A percentile compares a stretch with the other conserved stretches of the same genome.
Conservation (phyloP, 2,113 vertebrate species). For the Ophthalmolycus amberensis region DNA sequence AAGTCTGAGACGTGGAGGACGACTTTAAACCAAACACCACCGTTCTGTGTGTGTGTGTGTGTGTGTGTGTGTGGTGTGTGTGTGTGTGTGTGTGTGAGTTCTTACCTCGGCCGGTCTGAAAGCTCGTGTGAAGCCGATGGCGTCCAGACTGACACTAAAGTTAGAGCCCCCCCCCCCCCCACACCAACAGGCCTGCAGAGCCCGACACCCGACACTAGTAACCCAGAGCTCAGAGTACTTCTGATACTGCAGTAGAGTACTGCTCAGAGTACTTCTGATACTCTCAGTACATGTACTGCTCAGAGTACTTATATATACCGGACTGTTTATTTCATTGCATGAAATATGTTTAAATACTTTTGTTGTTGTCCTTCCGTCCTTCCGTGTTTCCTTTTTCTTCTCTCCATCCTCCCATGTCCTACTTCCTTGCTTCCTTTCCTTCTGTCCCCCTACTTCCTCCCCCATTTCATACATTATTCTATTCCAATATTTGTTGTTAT, state of each 20-base stretch:
- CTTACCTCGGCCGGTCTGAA: conserved; percentile 50
- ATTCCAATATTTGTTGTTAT: neutral
- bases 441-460: no score
- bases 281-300: neutral
- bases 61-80: neutral
- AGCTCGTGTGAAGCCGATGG: conserved; percentile 17
- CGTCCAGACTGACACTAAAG: conserved; percentile 46
- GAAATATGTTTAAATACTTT: no score
- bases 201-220: conserved; percentile 55
- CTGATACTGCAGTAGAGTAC: conserved; percentile 4
- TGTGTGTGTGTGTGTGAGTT: conserved; percentile 24
- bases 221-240: conserved; percentile 19
- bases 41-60: neutral
- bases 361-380: neutral
- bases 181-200: neutral
- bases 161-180: conserved; percentile 33
- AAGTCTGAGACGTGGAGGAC: neutral
- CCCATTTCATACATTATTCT: neutral
- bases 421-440: neutral
- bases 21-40: neutral
- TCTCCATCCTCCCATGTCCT: no score
- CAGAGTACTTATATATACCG: neutral
- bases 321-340: no score
- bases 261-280: neutral
- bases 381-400: no score